Evolutionary conservation across 2,113 vertebrate genomes (phyloP).

Genomic region (Porphyrio hochstetteri): DNA sequence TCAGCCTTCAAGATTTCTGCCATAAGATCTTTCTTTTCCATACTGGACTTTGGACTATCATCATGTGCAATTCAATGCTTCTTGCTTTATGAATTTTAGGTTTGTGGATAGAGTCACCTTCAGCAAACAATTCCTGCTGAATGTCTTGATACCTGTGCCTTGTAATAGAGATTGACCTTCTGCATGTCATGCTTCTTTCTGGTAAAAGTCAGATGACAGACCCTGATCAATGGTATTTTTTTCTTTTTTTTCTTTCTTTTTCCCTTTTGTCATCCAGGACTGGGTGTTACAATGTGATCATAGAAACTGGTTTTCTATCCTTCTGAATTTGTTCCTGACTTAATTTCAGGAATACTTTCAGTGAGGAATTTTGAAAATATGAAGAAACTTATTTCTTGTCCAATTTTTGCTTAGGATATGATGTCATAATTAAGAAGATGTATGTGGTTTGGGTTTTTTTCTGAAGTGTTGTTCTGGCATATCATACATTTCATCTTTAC

Average conservation of each 20-base stretch:
- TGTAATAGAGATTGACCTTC: background rate
- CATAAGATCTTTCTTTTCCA: background rate
- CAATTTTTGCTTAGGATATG: background rate
- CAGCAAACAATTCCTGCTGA: background rate
- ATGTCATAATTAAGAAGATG: background rate
- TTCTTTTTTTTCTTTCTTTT: background rate
- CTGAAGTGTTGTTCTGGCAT: background rate
- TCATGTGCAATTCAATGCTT: background rate
- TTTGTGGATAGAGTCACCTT: background rate
- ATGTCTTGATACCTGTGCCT: background rate
- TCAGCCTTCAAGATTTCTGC: background rate
- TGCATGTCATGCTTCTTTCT: background rate
- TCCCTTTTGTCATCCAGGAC: background rate
- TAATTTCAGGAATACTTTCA: background rate
- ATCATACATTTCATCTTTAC: background rate
- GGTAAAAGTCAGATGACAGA: background rate
- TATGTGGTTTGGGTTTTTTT: too few species aligned
- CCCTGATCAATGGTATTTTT: fast-evolving
- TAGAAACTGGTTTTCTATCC: background rate
- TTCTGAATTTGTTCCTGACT: background rate
- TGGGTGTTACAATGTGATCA: background rate
- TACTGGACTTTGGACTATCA: background rate
- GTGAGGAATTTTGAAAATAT: background rate
- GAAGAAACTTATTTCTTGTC: background rate
- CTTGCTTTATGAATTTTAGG: background rate